Conservation (phyloP, 2,113 vertebrate species). For the Orientallactaga bullata region DNA sequence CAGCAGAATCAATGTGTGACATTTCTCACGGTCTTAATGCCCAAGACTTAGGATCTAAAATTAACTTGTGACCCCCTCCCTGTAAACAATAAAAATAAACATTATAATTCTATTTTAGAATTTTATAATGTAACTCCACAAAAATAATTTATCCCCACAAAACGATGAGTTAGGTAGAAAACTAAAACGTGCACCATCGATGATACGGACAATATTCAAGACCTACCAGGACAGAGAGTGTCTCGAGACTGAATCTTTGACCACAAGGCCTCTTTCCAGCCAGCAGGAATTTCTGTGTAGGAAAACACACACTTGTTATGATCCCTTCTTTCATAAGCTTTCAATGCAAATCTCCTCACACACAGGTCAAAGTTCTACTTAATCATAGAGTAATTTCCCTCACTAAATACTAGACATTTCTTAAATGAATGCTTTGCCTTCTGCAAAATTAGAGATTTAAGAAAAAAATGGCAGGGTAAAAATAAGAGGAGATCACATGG, state of each 20-base stretch:
- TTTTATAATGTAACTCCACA: neutral
- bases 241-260: neutral
- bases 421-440: neutral
- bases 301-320: neutral
- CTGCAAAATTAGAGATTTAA: neutral
- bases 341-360: neutral
- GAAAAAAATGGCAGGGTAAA: neutral
- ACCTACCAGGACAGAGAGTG: neutral
- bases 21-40: neutral
- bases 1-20: neutral
- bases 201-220: neutral
- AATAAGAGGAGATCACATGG: neutral
- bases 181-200: neutral
- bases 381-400: neutral
- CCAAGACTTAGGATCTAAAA: neutral
- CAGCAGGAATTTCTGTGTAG: neutral
- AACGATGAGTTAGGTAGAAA: conserved; percentile 30
- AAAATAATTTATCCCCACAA: neutral
- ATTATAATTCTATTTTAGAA: neutral
- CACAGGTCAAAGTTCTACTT: neutral
- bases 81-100: neutral
- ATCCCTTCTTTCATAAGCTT: neutral
- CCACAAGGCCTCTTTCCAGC: neutral
- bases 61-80: neutral
- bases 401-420: neutral